These are phyloP conservation scores for Muscicapa adusta DNA, from an alignment of 2,113 vertebrate genomes.

Conservation along the genomic window DNA sequence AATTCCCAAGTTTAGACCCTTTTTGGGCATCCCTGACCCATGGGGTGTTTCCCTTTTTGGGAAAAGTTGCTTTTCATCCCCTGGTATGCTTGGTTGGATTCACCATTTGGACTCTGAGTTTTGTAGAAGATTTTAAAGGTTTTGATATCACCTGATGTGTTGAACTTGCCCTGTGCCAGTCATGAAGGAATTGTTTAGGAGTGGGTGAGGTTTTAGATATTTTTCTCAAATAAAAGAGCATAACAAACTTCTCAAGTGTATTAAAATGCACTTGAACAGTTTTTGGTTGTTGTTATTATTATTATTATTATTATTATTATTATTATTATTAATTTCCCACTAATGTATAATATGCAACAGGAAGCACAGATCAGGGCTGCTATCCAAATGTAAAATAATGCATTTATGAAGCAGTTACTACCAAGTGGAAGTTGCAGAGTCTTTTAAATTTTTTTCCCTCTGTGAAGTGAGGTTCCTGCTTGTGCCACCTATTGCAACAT, in stretches of 20 bases:
- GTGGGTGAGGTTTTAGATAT: not conserved
- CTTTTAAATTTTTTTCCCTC: not conserved
- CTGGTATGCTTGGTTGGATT: not conserved
- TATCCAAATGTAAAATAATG: not conserved
- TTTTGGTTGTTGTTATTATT: not conserved
- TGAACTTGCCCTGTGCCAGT: not conserved
- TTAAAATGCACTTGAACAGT: not conserved
- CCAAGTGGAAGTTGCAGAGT: not conserved
- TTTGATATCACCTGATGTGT: not conserved
- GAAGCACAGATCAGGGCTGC: not conserved
- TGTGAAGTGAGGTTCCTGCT: not conserved
- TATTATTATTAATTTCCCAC: not conserved
- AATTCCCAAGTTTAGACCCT: not conserved
- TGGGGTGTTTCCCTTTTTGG: fast-evolving
- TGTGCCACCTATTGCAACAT: not conserved
- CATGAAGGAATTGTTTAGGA: not conserved
- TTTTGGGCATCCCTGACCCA: too few species aligned
- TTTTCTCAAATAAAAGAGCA: not conserved
- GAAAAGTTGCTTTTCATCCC: not conserved
- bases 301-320: not conserved
- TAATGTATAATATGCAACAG: not conserved
- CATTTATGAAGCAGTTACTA: not conserved
- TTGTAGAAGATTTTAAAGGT: not conserved
- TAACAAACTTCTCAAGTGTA: not conserved
- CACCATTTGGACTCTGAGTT: not conserved